Conservation (phyloP, 2,797 vertebrate genomes). For the Varecia variegata region DNA sequence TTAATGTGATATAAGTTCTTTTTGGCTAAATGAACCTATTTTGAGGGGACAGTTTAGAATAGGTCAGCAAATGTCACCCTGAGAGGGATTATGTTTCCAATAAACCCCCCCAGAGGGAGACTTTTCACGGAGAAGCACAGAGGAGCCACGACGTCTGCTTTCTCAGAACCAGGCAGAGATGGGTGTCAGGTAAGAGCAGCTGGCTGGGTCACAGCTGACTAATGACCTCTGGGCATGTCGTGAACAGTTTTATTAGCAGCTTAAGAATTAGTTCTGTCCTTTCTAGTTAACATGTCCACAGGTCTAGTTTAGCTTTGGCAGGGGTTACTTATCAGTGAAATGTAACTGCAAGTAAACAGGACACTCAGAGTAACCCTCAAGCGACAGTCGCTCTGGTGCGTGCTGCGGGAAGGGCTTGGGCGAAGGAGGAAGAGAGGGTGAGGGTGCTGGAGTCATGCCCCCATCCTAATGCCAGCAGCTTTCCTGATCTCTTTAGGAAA, state of each 20-base stretch:
- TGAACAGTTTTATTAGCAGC: not conserved
- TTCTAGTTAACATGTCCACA: not conserved
- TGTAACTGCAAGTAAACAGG: not conserved
- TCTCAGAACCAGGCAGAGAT: not conserved
- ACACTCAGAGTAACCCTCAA: not conserved
- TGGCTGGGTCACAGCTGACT: not conserved
- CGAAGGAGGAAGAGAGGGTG: not conserved
- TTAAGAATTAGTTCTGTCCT: not conserved
- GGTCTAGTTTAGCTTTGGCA: not conserved
- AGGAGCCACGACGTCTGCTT: not conserved
- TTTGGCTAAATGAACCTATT: slow-evolving; percentile 2
- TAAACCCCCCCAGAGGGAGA: not conserved
- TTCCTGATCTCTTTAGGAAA: not conserved
- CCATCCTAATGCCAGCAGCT: not conserved
- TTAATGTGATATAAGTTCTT: not conserved
- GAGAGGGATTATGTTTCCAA: not conserved
- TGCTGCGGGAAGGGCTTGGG: not conserved
- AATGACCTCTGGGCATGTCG: not conserved
- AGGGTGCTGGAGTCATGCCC: fast-evolving
- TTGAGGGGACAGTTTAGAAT: not conserved
- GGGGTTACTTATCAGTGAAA: not conserved
- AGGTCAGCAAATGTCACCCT: not conserved
- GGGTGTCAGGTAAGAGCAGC: not conserved
- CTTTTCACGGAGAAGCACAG: not conserved
- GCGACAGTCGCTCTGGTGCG: not conserved